phyloP scores from a whole-genome alignment of 2,797 vertebrate genomes.

The Crenuchus spilurus region DNA sequence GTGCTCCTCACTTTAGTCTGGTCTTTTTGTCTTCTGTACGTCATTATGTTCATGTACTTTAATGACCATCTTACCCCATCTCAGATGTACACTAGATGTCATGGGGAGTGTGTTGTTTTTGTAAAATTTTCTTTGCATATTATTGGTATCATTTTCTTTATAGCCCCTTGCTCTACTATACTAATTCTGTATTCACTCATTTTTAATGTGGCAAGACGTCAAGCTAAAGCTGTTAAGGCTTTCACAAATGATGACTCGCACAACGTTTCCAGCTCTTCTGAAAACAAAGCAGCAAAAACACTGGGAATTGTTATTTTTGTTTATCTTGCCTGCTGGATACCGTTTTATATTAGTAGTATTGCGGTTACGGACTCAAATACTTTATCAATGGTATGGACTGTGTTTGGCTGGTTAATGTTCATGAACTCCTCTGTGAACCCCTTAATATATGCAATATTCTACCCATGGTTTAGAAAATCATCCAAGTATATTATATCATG shows the following conservation, averaged over 20 bases:
- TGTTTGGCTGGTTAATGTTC: slow-evolving; percentile 62
- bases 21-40: slow-evolving; percentile 56
- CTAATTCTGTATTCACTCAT: slow-evolving; percentile 63
- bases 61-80: slow-evolving; percentile 55
- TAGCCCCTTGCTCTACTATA: slow-evolving; percentile 61
- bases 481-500: slow-evolving; percentile 61
- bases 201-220: slow-evolving; percentile 61
- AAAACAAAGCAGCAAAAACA: slow-evolving; percentile 68
- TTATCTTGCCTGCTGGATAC: slow-evolving; percentile 66
- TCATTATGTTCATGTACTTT: slow-evolving; percentile 48
- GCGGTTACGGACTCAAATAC: slow-evolving; percentile 45
- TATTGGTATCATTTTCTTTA: slow-evolving; percentile 59
- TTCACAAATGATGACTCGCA: background rate
- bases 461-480: slow-evolving; percentile 68
- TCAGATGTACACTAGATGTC: slow-evolving; percentile 51
- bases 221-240: slow-evolving; percentile 55
- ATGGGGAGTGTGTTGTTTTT: slow-evolving; percentile 62
- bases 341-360: slow-evolving; percentile 62
- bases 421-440: slow-evolving; percentile 71
- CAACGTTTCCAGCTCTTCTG: slow-evolving; percentile 52
- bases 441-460: slow-evolving; percentile 69
- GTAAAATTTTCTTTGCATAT: slow-evolving; percentile 46
- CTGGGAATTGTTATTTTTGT: slow-evolving; percentile 61
- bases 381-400: slow-evolving; percentile 31
- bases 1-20: slow-evolving; percentile 62